phyloP scores from a whole-genome alignment of 2,797 vertebrate genomes.

The Aotus griseimembra region DNA sequence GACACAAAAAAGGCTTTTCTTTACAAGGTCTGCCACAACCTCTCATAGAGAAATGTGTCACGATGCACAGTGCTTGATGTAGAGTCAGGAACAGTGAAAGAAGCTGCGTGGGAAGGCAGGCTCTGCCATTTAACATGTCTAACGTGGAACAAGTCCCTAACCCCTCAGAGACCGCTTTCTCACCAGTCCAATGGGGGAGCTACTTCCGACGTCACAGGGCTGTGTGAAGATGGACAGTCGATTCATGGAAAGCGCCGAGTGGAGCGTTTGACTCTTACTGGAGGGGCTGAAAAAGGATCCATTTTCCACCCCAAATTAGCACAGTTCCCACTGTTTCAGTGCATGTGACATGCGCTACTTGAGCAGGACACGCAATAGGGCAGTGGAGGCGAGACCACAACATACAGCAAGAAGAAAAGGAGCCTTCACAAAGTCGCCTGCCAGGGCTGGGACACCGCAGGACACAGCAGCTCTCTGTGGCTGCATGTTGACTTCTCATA shows the following conservation, averaged over 20 bases:
- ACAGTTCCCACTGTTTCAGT: background rate
- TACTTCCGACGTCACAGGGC: background rate
- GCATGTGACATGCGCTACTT: too few species aligned
- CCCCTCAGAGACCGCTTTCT: background rate
- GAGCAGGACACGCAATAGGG: background rate
- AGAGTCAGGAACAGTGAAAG: background rate
- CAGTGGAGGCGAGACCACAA: background rate
- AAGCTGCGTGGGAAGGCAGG: background rate
- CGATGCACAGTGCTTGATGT: background rate
- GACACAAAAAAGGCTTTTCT: background rate
- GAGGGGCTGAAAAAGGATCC: background rate
- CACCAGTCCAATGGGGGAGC: background rate
- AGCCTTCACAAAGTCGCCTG: background rate
- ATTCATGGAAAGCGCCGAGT: background rate
- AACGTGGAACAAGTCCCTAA: background rate
- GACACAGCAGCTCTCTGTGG: background rate
- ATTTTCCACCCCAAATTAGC: background rate
- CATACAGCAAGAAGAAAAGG: background rate
- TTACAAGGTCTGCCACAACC: background rate
- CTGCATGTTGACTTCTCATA: background rate
- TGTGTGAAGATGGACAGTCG: background rate
- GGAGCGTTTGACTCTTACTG: background rate
- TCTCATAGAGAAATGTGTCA: background rate
- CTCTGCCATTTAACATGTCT: background rate
- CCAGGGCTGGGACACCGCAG: rapidly evolving